phyloP scores from a whole-genome alignment of 2,797 vertebrate genomes.

The Melanotaenia pygmaea region DNA sequence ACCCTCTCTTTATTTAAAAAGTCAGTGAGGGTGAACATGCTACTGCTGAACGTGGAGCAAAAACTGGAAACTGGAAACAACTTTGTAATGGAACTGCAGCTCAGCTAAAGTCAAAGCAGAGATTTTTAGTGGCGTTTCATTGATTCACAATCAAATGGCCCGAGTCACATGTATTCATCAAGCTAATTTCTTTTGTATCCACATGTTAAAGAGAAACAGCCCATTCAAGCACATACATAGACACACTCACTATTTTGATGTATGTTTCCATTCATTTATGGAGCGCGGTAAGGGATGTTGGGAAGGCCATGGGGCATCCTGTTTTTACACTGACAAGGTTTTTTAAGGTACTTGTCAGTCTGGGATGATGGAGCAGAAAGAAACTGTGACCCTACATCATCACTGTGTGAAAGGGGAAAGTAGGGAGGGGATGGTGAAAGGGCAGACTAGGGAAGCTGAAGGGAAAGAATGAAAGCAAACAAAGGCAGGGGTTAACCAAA shows the following conservation, averaged over 20 bases:
- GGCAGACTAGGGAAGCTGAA: neutral
- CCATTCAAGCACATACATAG: constrained; percentile 11
- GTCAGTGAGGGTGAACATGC: neutral
- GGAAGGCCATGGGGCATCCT: constrained; percentile 63
- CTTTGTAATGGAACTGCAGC: neutral
- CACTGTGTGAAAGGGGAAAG: constrained; percentile 21
- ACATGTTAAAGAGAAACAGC: constrained; percentile 7
- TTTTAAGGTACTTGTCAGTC: constrained; percentile 80
- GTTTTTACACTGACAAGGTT: constrained; percentile 75
- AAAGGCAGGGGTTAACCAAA: constrained; percentile 9
- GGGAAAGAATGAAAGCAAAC: constrained; percentile 1
- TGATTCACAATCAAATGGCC: constrained; percentile 1
- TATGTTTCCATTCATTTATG: constrained; percentile 54
- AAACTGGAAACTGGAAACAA: neutral
- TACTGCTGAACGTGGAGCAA: neutral
- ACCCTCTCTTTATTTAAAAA: neutral
- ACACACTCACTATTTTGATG: constrained; percentile 30
- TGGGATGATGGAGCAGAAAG: constrained; percentile 74
- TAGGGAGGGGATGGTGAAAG: constrained; percentile 14
- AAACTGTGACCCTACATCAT: constrained; percentile 61
- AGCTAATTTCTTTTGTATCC: constrained; percentile 16
- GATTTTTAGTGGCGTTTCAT: neutral
- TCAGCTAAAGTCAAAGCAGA: neutral
- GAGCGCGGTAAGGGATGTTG: constrained; percentile 1
- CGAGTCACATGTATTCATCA: constrained; percentile 12